A percentile compares a stretch with the other conserved stretches of the same genome.
Evolutionary conservation across 2,797 vertebrate species (phyloP).

Genomic region (Etheostoma perlongum): DNA sequence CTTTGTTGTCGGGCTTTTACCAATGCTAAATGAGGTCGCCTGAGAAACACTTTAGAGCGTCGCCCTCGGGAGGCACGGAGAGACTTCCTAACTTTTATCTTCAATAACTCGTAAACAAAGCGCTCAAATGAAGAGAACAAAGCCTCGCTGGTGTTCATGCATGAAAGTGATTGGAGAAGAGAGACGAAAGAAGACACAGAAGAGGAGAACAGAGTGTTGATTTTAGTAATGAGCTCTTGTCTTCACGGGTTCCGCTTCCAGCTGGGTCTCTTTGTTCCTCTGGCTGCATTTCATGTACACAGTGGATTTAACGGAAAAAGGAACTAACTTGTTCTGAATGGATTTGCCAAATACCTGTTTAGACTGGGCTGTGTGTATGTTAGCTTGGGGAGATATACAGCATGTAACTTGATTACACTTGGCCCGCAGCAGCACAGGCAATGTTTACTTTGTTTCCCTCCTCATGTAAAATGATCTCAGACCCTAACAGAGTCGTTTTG

Average conservation of each 20-base stretch:
- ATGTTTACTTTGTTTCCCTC: not conserved
- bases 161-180: constrained; percentile 51
- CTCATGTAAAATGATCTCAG: constrained; percentile 6
- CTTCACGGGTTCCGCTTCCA: constrained; percentile 61
- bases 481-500: not conserved
- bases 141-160: constrained; percentile 59
- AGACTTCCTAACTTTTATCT: constrained; percentile 61
- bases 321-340: constrained; percentile 46
- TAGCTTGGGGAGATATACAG: constrained; percentile 2
- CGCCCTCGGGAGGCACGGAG: constrained; percentile 19
- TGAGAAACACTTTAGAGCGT: constrained; percentile 48
- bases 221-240: constrained; percentile 73
- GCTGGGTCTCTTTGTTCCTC: constrained; percentile 60
- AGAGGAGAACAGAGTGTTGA: constrained; percentile 59
- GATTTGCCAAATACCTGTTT: constrained; percentile 42
- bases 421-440: constrained; percentile 4
- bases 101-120: constrained; percentile 48
- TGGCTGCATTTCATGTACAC: constrained; percentile 47
- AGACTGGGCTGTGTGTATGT: constrained; percentile 13
- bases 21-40: constrained; percentile 50
- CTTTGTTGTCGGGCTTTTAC: constrained; percentile 39
- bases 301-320: constrained; percentile 43
- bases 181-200: constrained; percentile 37
- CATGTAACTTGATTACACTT: constrained; percentile 33
- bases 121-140: constrained; percentile 54